Evolutionary conservation across 2,797 vertebrate species (phyloP), one percentile per base, ranked within the genome.

Genomic region (Cottoperca gobio): DNA sequence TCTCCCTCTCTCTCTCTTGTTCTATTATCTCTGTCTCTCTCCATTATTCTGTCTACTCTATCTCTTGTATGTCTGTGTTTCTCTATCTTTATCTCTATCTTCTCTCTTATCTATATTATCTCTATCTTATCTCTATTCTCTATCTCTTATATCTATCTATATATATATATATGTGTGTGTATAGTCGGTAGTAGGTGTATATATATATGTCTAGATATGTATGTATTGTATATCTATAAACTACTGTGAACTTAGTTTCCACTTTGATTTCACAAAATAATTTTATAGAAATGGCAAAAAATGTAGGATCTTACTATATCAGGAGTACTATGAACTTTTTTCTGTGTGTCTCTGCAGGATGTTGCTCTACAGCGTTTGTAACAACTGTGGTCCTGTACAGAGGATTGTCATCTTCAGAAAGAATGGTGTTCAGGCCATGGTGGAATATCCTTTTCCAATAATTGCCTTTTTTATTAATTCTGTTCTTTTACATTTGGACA

Each of bases 331-430:
- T 53, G 42, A 50, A 28, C 33, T 19, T 70, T 0, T 70, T 0
- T 73, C 5, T 48, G 5, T 84, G 28, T 89, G 19, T 14, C 17
- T 82, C 70, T 69, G 19, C 86, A 98, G 97, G 97, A 99, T 61
- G 97, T n/a, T 99, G 12, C 94, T 99, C 7, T 99, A 98, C 89
- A 99, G 97, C 17, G 97, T 99, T 86, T 98, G 97, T 88, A 99
- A 99, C 83, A 98, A 98, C 67, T 99, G 97, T 4, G 98, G 97
- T 12, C 98, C 97, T 0, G 98, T 99, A 8, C 97, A 99, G 92
- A 95, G 98, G 82, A 98, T 99, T 6, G 97, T 99, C 60, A 99
- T 99, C 90, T 99, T 99, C 93, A 93, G 97, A 76, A 99, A 99
- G 91, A 99, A 99, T 60, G 97, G 98, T 0, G 97, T 99, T 33